A percentile compares a stretch with the other conserved stretches of the same genome.
phyloP scores from a whole-genome alignment of 2,113 vertebrate species.

The Poecile atricapillus region DNA sequence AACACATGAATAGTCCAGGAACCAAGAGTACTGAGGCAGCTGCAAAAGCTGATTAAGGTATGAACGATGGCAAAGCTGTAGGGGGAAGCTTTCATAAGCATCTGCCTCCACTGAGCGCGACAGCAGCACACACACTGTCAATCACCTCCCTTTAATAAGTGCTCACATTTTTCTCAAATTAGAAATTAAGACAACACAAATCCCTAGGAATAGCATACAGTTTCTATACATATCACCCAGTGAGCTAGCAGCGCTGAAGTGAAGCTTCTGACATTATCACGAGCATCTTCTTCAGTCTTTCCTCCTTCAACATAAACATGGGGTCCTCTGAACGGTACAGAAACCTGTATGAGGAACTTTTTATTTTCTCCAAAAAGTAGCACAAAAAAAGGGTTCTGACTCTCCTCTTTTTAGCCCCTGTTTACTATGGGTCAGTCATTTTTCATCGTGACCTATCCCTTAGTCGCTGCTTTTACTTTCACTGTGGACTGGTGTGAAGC shows the following conservation, averaged over 20 bases:
- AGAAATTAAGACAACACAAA: conserved; percentile 22
- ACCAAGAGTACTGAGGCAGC: background rate
- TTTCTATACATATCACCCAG: conserved; percentile 49
- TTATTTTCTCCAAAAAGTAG: background rate
- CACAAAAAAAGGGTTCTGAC: background rate
- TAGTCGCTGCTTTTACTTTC: background rate
- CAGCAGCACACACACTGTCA: conserved; percentile 4
- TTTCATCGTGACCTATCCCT: background rate
- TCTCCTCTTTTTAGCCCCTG: background rate
- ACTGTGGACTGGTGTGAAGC: background rate
- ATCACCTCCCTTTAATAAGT: background rate
- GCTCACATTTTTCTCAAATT: conserved; percentile 37
- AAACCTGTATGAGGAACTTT: background rate
- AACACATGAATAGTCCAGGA: background rate
- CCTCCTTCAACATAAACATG: conserved; percentile 23
- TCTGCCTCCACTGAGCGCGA: background rate
- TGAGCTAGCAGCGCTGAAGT: conserved; percentile 1
- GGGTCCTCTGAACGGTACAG: background rate
- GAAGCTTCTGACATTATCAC: conserved; percentile 56
- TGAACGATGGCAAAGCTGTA: background rate
- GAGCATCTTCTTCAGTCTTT: conserved; percentile 35
- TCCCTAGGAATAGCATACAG: conserved; percentile 27
- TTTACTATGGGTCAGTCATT: background rate
- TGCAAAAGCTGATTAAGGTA: background rate
- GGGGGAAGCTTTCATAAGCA: background rate